Evolutionary conservation across 2,797 vertebrate species (phyloP).

Genomic region (Cuniculus paca): DNA sequence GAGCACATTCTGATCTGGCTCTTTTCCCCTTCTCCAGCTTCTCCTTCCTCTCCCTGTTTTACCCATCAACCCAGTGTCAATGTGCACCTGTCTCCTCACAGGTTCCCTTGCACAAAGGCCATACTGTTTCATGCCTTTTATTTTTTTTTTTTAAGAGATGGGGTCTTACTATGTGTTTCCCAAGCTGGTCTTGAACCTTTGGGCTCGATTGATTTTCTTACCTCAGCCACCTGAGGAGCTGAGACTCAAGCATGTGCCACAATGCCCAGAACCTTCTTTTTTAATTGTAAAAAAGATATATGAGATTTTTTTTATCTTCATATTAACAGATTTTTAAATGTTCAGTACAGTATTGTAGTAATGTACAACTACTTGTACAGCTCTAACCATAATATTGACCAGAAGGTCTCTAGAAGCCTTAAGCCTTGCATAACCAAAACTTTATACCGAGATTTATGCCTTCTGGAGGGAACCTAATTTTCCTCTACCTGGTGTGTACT

Average conservation of each 20-base stretch:
- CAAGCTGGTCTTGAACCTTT: not conserved
- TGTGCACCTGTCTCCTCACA: not conserved
- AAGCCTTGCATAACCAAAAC: not conserved
- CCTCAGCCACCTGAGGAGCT: not conserved
- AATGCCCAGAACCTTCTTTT: not conserved
- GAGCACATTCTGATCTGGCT: not conserved
- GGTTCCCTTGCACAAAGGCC: not conserved
- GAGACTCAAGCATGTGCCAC: not conserved
- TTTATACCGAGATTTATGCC: not conserved
- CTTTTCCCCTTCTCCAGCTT: not conserved
- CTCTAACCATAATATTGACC: not conserved
- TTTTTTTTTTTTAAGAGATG: not conserved
- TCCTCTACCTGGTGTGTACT: not conserved
- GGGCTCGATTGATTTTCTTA: not conserved
- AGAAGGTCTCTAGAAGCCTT: not conserved
- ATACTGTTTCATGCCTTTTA: not conserved
- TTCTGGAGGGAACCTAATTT: constrained; percentile 8
- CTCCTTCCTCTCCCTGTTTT: not conserved
- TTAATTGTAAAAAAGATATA: constrained; percentile 1
- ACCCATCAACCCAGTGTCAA: not conserved
- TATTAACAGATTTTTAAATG: not conserved
- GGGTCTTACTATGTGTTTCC: not conserved
- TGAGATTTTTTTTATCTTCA: constrained; percentile 1
- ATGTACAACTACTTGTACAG: not conserved
- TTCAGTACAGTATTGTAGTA: not conserved